Base-by-base conservation (phyloP, 2,888 invertebrate species). In the Apamea crenata region DNA sequence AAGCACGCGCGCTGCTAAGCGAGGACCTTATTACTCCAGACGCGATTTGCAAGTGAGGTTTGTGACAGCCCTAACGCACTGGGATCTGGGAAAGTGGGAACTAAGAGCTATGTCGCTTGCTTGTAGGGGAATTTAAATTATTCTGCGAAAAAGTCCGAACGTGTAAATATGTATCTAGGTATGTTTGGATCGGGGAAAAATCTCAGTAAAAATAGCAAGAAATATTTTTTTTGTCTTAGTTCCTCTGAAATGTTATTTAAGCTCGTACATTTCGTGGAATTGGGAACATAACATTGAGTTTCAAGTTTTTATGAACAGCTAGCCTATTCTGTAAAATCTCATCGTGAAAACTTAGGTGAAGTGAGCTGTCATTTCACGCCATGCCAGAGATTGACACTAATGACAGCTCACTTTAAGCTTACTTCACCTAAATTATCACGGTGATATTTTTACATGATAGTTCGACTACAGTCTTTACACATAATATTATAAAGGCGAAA, bases 1-100 rank as follows among this genome's bases (percentile, higher is more conserved):
- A 85, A 85, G 91, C 95, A 95, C 95, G 94, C 91, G 89, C 92
- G 85, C 81, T 77, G 86, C 92, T 93, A 93, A 93, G 94, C 93
- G 93, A 91, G 91, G 88, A 90, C 91, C 93, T 93, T 93, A 93
- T 94, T 93, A 94, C 93, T 91, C 89, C 88, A 87, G 89, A 89
- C 89, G 88, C 92, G 92, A 94, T 95, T 94, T 93, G 94, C 93
- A 93, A 92, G 88, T 90, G 88, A 91, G 91, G 87, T 85, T 85
- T 90, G 90, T 87, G 90, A 90, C 92, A 92, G 83, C 90, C 90
- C 89, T 91, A 85, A 87, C 89, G 78, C 84, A 80, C 84, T 87
- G 85, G 77, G 12, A 78, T 68, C 78, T 77, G 14, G 32, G 14
- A 36, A 75, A 59, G 44, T 69, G n/a, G 80, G 53, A 83, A 67